Conservation (phyloP, 2,797 vertebrate species). For the Periophthalmus magnuspinnatus region DNA sequence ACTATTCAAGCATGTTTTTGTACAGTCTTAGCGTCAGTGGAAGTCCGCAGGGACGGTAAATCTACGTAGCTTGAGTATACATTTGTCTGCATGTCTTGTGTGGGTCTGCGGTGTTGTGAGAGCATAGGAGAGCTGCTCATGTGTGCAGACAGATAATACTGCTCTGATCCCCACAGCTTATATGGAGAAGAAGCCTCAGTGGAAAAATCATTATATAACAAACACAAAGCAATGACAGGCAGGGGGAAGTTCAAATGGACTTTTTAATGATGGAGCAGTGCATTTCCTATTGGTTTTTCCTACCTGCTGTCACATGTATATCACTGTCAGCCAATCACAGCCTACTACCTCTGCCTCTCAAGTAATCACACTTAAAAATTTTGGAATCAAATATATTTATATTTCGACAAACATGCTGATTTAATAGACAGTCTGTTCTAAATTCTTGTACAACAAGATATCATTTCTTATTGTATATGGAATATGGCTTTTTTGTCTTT, state of each 20-base stretch:
- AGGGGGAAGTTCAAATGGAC: neutral
- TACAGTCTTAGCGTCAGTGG: neutral
- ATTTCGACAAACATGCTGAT: no score
- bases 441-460: no score
- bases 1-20: neutral
- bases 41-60: neutral
- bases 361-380: no score
- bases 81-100: neutral
- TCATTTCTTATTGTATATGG: no score
- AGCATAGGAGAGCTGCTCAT: conserved; percentile 1
- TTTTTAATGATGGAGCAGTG: neutral
- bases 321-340: neutral
- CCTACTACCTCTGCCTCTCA: no score
- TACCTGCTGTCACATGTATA: neutral
- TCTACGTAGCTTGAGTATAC: neutral
- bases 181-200: conserved; percentile 45
- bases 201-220: conserved; percentile 56
- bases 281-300: neutral
- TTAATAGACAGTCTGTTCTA: no score
- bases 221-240: conserved; percentile 6
- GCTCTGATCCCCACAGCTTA: conserved; percentile 40
- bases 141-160: conserved; percentile 12
- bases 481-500: no score
- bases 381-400: no score
- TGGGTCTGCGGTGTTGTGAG: conserved; percentile 8